These are phyloP conservation scores for Villa cingulata DNA, from an alignment of 2,888 invertebrate species.

Conservation along the genomic window DNA sequence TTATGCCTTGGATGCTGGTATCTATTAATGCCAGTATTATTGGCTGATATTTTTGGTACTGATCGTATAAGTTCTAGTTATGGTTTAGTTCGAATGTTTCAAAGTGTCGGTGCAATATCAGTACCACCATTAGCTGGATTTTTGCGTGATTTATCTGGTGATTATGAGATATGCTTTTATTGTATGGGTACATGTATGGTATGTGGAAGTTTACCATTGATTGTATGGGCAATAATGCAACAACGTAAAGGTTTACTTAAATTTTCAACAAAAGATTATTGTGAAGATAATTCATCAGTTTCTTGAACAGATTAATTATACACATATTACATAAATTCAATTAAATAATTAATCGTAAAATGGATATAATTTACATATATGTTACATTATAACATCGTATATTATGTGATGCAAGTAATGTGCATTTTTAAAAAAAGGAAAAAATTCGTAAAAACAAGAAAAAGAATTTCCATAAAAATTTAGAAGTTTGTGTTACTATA, in stretches of 20 bases:
- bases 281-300: slow-evolving; percentile 27
- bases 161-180: slow-evolving; percentile 57
- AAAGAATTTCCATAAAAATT: too few relatives aligned
- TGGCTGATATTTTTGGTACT: slow-evolving; percentile 61
- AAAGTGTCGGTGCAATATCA: slow-evolving; percentile 58
- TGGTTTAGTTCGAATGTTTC: slow-evolving; percentile 61
- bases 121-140: slow-evolving; percentile 59
- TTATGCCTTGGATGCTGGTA: slow-evolving; percentile 65
- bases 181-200: slow-evolving; percentile 68
- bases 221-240: slow-evolving; percentile 36
- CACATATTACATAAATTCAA: too few relatives aligned
- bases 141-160: slow-evolving; percentile 53
- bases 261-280: slow-evolving; percentile 24
- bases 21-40: slow-evolving; percentile 55
- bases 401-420: too few relatives aligned
- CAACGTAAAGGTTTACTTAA: slow-evolving; percentile 22
- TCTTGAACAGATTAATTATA: slow-evolving; percentile 22
- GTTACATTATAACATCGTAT: too few relatives aligned
- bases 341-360: neutral
- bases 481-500: too few relatives aligned
- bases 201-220: slow-evolving; percentile 50
- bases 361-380: too few relatives aligned
- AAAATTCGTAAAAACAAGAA: too few relatives aligned
- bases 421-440: too few relatives aligned
- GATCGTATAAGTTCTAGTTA: slow-evolving; percentile 63